Base-by-base conservation (phyloP, 2,888 invertebrate genomes). In the Hipparchia semele region DNA sequence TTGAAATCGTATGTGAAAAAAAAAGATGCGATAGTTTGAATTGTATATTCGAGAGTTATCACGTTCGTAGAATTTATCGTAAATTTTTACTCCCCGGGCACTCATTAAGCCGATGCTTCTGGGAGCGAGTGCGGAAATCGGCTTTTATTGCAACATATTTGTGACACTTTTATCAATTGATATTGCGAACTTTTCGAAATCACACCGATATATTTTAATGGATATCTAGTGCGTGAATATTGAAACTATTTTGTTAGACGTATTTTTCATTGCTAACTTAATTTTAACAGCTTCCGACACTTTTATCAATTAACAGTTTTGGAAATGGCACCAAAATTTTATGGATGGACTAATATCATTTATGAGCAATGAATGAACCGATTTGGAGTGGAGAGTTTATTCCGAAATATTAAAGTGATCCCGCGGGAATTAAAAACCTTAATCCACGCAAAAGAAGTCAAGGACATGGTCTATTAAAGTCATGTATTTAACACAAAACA, bases 21-120 rank as follows among this genome's bases (percentile, higher is more conserved):
- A 49, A 49, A 56, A 61, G 62, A 64, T 39, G 58, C 39, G 65
- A 65, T 60, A 68, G 45, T 68, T 65, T 54, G 45, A 60, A 65
- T 68, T 74, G 65, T 69, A 73, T 66, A 70, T 70, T 46, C 65
- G 13, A 60, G 13, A 58, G 71, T 71, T 66, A 65, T 68, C 60
- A 23, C 54, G 54, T 64, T 73, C 61, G 67, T 58, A 64, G 70
- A 56, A 60, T 60, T 62, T 65, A 64, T 56, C 46, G 49, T 49
- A 49, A 60, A 68, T 59, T 66, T 70, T 59, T 68, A 73, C 51
- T 60, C 68, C 33, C 71, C 49, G 46, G 64, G 65, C 46, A 60
- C 60, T 74, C 74, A 72, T 74, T 72, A 74, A 72, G 56, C 54
- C 23, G 39, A 64, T 61, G 49, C 62, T 49, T 49, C 64, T 10